Conservation (phyloP, 1,140 invertebrate species). For the Nasonia longicornis region DNA sequence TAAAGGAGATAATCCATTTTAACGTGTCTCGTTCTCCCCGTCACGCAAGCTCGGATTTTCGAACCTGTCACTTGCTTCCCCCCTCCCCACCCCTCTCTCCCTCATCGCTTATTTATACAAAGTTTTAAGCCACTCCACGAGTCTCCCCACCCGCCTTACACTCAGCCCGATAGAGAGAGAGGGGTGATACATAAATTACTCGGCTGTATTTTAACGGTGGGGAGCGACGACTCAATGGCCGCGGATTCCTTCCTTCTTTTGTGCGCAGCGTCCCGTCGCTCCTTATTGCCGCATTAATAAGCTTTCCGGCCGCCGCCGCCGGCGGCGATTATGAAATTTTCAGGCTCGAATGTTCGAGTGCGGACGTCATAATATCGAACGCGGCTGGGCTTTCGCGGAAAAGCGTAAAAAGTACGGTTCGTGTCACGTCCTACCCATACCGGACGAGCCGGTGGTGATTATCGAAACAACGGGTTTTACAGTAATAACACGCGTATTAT, state of each 20-base stretch:
- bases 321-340: constrained; percentile 32
- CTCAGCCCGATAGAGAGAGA: not conserved
- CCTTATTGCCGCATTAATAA: constrained; percentile 20
- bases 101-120: constrained; percentile 38
- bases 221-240: not conserved
- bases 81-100: no score
- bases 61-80: not conserved
- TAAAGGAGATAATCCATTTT: constrained; percentile 18
- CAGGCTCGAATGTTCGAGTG: not conserved
- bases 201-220: constrained; percentile 7
- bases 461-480: not conserved
- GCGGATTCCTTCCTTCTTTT: constrained; percentile 11
- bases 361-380: not conserved
- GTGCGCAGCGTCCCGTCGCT: not conserved
- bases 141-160: not conserved
- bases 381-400: not conserved
- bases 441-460: not conserved
- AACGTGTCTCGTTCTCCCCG: not conserved
- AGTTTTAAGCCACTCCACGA: constrained; percentile 25
- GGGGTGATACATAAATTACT: constrained; percentile 37
- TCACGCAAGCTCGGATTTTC: not conserved
- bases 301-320: not conserved
- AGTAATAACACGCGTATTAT: no score
- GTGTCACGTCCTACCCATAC: not conserved
- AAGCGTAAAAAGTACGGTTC: not conserved